These are phyloP conservation scores for Cheilosia urbana DNA, from an alignment of 2,888 invertebrate genomes.

Conservation along the genomic window DNA sequence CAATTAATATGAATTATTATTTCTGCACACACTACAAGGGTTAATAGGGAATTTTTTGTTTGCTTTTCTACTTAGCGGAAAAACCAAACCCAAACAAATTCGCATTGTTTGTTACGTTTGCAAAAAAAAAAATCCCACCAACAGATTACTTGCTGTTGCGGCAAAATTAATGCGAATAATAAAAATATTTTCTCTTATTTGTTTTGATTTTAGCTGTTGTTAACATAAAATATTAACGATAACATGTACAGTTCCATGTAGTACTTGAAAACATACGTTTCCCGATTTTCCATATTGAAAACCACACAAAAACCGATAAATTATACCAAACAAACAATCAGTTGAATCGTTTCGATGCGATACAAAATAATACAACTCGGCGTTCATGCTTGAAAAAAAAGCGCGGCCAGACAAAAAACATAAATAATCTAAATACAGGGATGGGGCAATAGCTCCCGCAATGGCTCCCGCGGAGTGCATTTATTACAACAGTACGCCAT, in stretches of 20 bases:
- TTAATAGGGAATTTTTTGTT: no score
- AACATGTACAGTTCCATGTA: constrained; percentile 1
- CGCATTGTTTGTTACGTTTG: no score
- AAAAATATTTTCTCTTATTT: constrained; percentile 10
- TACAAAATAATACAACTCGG: neutral
- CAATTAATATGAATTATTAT: no score
- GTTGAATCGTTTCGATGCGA: constrained; percentile 6
- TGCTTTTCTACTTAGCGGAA: no score
- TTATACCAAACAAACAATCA: constrained; percentile 42
- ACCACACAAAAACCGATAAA: constrained; percentile 21
- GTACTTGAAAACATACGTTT: constrained; percentile 40
- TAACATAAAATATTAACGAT: constrained; percentile 58
- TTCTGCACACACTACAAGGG: no score
- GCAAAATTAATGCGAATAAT: constrained; percentile 6
- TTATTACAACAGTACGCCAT: constrained; percentile 40
- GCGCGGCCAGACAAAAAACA: neutral
- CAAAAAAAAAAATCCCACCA: no score
- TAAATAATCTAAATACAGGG: constrained; percentile 42
- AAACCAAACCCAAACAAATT: no score
- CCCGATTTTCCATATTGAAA: constrained; percentile 15
- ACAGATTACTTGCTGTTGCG: neutral
- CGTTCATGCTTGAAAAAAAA: neutral
- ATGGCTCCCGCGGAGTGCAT: constrained; percentile 34
- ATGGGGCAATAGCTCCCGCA: neutral
- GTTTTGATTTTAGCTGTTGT: constrained; percentile 21